phyloP scores from a whole-genome alignment of 1,140 invertebrate genomes.

The Chlorops oryzae region DNA sequence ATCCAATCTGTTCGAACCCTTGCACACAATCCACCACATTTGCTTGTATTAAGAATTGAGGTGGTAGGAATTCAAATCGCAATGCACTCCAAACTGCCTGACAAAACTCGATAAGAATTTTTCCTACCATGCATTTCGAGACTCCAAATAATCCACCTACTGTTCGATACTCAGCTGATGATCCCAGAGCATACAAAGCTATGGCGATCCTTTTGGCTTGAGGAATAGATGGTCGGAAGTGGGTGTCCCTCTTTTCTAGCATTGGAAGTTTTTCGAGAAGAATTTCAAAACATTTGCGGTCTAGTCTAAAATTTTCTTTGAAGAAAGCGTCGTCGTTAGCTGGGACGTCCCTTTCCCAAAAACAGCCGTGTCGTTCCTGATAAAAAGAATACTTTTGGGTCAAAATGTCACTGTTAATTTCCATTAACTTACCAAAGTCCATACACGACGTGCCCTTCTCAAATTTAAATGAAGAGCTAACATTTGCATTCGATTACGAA shows the following conservation, averaged over 20 bases:
- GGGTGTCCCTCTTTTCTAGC: slow-evolving; percentile 1
- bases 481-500: no score
- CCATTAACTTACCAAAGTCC: no score
- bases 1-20: slow-evolving; percentile 9
- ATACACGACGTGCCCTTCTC: no score
- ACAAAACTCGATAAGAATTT: slow-evolving; percentile 4
- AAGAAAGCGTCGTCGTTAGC: neutral
- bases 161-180: slow-evolving; percentile 7
- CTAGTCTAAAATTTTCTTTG: slow-evolving; percentile 8
- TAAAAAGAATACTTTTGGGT: no score
- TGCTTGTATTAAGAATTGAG: neutral
- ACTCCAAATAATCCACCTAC: slow-evolving; percentile 11
- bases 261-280: neutral
- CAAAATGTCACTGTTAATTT: no score
- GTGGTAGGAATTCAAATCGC: neutral
- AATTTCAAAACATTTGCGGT: neutral
- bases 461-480: no score
- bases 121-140: slow-evolving; percentile 7
- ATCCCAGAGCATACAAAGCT: slow-evolving; percentile 5
- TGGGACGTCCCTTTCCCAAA: slow-evolving; percentile 1
- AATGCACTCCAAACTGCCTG: neutral
- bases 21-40: slow-evolving; percentile 9
- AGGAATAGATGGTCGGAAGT: neutral
- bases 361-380: neutral
- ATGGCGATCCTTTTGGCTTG: slow-evolving; percentile 8